Evolutionary conservation across 2,113 vertebrate species (phyloP).

Genomic region (Marmota monax): DNA sequence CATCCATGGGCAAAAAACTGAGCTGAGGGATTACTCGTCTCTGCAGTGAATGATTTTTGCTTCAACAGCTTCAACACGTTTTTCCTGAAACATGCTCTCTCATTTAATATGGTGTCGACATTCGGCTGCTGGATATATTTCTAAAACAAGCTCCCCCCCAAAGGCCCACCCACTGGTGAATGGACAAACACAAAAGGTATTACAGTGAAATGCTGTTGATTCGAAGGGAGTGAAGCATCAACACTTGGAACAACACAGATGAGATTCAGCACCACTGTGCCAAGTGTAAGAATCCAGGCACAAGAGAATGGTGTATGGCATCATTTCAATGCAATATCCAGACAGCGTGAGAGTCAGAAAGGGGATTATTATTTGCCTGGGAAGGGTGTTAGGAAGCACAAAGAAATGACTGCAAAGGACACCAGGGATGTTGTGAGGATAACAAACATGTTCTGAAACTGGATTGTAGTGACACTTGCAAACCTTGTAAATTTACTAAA

Average conservation of each 20-base stretch:
- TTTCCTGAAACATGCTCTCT: background rate
- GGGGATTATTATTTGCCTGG: rapidly evolving
- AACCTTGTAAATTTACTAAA: background rate
- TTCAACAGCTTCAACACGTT: background rate
- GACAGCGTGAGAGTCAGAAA: background rate
- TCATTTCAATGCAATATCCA: background rate
- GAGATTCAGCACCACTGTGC: background rate
- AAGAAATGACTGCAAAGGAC: rapidly evolving
- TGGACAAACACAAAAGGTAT: background rate
- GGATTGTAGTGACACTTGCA: too few relatives aligned
- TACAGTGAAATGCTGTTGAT: background rate
- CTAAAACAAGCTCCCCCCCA: background rate
- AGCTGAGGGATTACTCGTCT: background rate
- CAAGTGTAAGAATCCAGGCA: background rate
- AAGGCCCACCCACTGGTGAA: background rate
- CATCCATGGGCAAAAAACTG: background rate
- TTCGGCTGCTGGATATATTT: background rate
- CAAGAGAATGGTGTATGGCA: background rate
- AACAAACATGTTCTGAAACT: background rate
- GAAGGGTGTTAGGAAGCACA: background rate
- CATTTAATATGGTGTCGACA: background rate
- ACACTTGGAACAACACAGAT: rapidly evolving
- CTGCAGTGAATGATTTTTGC: background rate
- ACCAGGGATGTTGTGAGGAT: background rate
- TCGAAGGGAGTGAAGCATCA: background rate